phyloP scores from a whole-genome alignment of 2,888 invertebrate species.

The Cheilosia variabilis region DNA sequence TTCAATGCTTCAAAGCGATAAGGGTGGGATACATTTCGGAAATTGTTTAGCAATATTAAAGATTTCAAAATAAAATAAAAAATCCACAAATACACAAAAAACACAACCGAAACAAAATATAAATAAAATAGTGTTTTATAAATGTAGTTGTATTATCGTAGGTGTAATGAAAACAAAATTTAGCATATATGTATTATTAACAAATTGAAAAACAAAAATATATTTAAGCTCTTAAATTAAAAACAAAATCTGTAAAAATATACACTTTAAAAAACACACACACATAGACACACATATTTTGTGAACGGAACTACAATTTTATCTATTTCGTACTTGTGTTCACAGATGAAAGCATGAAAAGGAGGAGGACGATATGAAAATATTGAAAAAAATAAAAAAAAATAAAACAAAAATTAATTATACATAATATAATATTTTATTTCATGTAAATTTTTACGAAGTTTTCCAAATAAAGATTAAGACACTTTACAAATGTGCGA shows the following conservation, averaged over 20 bases:
- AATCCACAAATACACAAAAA: conserved; percentile 38
- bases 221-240: conserved; percentile 71
- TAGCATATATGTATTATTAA: conserved; percentile 72
- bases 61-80: conserved; percentile 28
- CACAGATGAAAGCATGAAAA: conserved; percentile 56
- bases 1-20: conserved; percentile 49
- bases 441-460: conserved; percentile 76
- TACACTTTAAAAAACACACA: conserved; percentile 79
- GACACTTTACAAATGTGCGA: conserved; percentile 76
- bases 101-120: conserved; percentile 64
- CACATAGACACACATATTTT: conserved; percentile 69
- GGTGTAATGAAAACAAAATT: conserved; percentile 67
- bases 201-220: conserved; percentile 55
- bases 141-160: conserved; percentile 76
- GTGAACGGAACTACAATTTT: conserved; percentile 66
- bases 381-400: conserved; percentile 56
- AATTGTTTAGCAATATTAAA: conserved; percentile 68
- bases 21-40: conserved; percentile 54
- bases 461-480: conserved; percentile 82
- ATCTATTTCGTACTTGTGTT: conserved; percentile 73
- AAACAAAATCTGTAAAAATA: conserved; percentile 75
- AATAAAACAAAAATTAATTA: conserved; percentile 59
- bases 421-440: conserved; percentile 74
- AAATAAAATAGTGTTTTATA: conserved; percentile 74
- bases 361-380: conserved; percentile 45